A percentile compares a stretch with the other conserved stretches of the same genome.
Evolutionary conservation across 2,888 invertebrate species (phyloP).

Genomic region (Catocala nupta): DNA sequence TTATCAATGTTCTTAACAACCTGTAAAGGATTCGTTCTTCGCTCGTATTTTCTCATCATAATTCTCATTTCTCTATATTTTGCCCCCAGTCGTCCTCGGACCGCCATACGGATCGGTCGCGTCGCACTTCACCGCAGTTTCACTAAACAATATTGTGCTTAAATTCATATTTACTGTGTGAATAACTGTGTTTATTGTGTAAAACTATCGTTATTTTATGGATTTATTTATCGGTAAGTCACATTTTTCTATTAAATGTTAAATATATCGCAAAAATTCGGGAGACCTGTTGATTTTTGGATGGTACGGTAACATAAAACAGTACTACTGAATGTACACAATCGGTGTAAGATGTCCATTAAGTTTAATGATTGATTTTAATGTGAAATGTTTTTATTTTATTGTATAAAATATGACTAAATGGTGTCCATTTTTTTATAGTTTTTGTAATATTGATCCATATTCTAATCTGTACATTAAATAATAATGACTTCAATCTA

Average conservation of each 20-base stretch:
- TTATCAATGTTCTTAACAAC: constrained; percentile 18
- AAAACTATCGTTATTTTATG: constrained; percentile 21
- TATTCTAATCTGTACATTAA: too few species aligned
- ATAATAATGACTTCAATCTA: too few species aligned
- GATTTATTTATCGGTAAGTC: constrained; percentile 46
- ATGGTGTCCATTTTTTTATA: too few species aligned
- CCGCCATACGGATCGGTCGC: constrained; percentile 16
- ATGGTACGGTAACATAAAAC: constrained; percentile 28
- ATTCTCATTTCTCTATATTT: constrained; percentile 25
- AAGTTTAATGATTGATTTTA: constrained; percentile 17
- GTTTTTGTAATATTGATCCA: too few species aligned
- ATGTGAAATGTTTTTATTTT: constrained; percentile 3
- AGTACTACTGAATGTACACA: constrained; percentile 18
- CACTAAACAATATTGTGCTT: constrained; percentile 38
- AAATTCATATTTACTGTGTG: constrained; percentile 45
- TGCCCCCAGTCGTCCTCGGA: constrained; percentile 41
- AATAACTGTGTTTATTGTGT: constrained; percentile 44
- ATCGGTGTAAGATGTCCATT: constrained; percentile 17
- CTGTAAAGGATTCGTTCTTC: constrained; percentile 33
- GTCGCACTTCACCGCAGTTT: constrained; percentile 11
- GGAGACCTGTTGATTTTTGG: constrained; percentile 51
- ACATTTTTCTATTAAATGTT: constrained; percentile 15
- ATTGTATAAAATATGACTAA: too few species aligned
- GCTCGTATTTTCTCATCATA: constrained; percentile 32
- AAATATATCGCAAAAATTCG: constrained; percentile 12